Conservation (phyloP, 2,797 vertebrate species). For the Aldrovandia affinis region DNA sequence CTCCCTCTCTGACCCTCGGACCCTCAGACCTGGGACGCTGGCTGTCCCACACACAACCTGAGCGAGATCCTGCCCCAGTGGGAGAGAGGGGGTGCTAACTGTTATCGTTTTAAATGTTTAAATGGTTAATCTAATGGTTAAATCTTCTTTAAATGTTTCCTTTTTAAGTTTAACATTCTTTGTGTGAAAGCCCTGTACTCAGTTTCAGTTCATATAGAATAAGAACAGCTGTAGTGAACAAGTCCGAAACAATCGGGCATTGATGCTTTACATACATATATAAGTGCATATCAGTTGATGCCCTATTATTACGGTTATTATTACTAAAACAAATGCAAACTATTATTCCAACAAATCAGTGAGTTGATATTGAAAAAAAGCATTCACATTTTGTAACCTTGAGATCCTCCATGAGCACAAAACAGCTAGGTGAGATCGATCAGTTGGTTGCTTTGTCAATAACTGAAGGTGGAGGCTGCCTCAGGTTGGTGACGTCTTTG, state of each 20-base stretch:
- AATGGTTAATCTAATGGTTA: neutral
- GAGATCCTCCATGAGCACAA: neutral
- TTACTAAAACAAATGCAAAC: neutral
- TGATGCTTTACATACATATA: no score
- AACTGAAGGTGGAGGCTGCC: neutral
- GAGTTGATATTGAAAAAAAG: neutral
- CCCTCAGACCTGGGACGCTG: neutral
- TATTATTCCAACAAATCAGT: neutral
- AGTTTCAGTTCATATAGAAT: neutral
- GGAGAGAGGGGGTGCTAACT: neutral
- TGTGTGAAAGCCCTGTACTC: neutral
- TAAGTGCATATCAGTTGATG: neutral
- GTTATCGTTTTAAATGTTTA: neutral
- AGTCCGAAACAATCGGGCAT: neutral
- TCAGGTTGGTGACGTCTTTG: constrained; percentile 1
- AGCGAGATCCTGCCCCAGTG: neutral
- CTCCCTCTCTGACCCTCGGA: neutral
- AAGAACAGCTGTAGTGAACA: neutral
- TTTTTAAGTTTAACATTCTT: neutral
- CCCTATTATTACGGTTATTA: neutral
- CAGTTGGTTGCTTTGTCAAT: neutral
- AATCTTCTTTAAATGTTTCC: neutral
- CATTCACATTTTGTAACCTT: neutral
- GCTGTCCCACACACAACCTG: neutral
- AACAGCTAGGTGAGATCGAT: neutral